Base-by-base conservation (phyloP, 2,888 invertebrate genomes). In the Timandra comae region DNA sequence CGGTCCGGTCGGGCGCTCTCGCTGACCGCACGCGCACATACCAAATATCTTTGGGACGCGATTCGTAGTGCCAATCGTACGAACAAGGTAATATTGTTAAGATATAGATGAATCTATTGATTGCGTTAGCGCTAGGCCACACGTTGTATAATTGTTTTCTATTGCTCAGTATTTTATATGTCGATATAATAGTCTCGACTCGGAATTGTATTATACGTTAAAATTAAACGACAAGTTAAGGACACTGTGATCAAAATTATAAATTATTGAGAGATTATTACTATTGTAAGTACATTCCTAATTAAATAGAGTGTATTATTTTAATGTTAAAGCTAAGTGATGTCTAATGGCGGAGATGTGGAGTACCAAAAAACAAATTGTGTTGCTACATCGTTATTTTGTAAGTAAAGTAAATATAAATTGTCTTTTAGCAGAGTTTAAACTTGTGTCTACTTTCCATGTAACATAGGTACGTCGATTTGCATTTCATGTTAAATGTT, bases 231-330 rank as follows among this genome's bases (percentile, higher is more conserved):
- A n/a, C n/a, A n/a, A 82, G 80, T 82, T 78, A 84, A 82, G 79
- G 64, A 75, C 72, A 81, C 84, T 85, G 85, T 85, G 84, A 85
- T 85, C 80, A 77, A 84, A 84, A 84, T 85, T 85, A 84, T 84
- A 80, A 82, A 85, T 79, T 84, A 84, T 81, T 82, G 80, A 85
- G 81, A 85, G 82, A 84, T 84, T 85, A 81, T 82, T 75, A 79
- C 71, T 63, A 80, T 70, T 77, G 67, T 84, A 84, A 79, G 76
- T 78, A 85, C 82, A 85, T 82, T 84, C 84, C 84, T 82, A 80
- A 76, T 63, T 54, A 69, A 24, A 73, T 76, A 80, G 71, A 77
- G 74, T 68, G 74, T 78, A 75, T 74, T 72, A 76, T 75, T 71
- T 63, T 75, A 76, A 77, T 76, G 78, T 79, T 78, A 72, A 35